Evolutionary conservation across 1,140 invertebrate genomes (phyloP).

Genomic region (Drepana arcuata): DNA sequence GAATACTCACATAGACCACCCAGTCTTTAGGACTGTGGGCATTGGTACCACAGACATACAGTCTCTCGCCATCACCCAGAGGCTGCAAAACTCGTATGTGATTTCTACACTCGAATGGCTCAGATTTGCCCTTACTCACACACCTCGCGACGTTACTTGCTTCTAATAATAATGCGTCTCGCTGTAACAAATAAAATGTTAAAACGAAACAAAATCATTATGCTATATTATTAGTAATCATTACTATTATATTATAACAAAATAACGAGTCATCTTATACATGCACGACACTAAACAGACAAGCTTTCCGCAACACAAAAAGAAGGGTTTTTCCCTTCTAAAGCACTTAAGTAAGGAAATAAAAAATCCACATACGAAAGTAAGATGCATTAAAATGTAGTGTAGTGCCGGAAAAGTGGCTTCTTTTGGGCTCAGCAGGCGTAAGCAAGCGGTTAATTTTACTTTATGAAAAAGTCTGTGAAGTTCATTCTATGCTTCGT

Average conservation of each 20-base stretch:
- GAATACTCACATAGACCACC: slow-evolving; percentile 86
- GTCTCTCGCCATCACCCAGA: slow-evolving; percentile 81
- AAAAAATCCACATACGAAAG: slow-evolving; percentile 27
- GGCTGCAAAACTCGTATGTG: slow-evolving; percentile 89
- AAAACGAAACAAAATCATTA: slow-evolving; percentile 15
- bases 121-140: slow-evolving; percentile 85
- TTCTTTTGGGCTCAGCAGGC: slow-evolving; percentile 20
- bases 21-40: slow-evolving; percentile 90
- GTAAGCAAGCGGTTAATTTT: slow-evolving; percentile 24
- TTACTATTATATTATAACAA: too few species aligned
- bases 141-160: slow-evolving; percentile 82
- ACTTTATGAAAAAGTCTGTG: slow-evolving; percentile 15
- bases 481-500: slow-evolving; percentile 5
- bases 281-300: too few species aligned
- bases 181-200: too few species aligned
- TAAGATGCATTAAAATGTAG: slow-evolving; percentile 33
- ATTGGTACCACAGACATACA: slow-evolving; percentile 90
- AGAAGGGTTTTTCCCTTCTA: slow-evolving; percentile 27
- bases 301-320: too few species aligned
- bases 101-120: slow-evolving; percentile 89
- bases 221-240: slow-evolving; percentile 2
- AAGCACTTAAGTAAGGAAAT: slow-evolving; percentile 29
- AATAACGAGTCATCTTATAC: too few species aligned
- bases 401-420: slow-evolving; percentile 23
- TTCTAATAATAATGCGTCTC: slow-evolving; percentile 81